Evolutionary conservation across 2,888 invertebrate species (phyloP), one percentile per base, ranked within the genome.

Genomic region (Eilema griseolum): DNA sequence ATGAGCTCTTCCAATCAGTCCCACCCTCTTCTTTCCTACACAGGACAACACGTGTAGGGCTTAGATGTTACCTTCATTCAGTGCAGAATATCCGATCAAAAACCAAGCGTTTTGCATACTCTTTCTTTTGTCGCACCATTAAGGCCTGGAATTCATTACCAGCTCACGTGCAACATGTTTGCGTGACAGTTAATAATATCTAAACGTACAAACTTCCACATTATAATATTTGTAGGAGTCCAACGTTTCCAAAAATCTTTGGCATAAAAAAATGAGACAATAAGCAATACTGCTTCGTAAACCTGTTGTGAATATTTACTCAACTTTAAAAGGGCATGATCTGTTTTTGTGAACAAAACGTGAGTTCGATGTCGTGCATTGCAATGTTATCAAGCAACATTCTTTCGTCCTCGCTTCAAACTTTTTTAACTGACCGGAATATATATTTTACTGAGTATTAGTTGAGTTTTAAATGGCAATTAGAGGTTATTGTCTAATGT

Each of bases 241-340:
- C 20, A 46, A 46, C 20, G 46, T 20, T 52, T n/a, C 52, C n/a
- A 52, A 52, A 52, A n/a, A 52, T n/a, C 26, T 26, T 59, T 26
- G 26, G 24, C 26, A 16, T 16, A 28, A 24, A 26, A 59, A 59
- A 57, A 12, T 24, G 12, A 28, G 26, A 52, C 26, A 20, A 41
- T 41, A 37, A 59, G 11, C 20, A 14, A 61, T 14, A 46, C 10
- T 26, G 69, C 31, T 28, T 74, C 69, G 59, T 70, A 82, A 84
- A 85, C 83, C 84, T 69, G 84, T 84, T 77, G 71, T 59, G 68
- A 78, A 79, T 79, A 83, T 84, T 83, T 85, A 80, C 71, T 74
- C 78, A 75, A 77, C 76, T 79, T 77, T 74, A 85, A 86, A 86
- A 81, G 82, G 84, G 77, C 73, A 78, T 69, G 76, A 69, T 79